Evolutionary conservation across 2,113 vertebrate genomes (phyloP).

Genomic region (Abramis brama): DNA sequence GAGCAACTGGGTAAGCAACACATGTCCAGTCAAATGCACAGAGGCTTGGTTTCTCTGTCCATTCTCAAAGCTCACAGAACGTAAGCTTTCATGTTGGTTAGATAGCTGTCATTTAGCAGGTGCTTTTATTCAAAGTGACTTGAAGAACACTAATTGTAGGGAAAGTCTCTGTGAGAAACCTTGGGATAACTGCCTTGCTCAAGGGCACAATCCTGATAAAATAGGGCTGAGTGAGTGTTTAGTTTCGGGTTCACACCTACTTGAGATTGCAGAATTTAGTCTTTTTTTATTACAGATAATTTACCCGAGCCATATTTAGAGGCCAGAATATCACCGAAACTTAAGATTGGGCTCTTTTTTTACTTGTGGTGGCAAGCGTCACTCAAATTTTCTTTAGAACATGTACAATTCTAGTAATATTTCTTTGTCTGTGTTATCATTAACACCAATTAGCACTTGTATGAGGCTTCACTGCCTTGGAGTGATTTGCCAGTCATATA

Average conservation of each 20-base stretch:
- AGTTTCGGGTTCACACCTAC: constrained; percentile 14
- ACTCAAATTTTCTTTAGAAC: not conserved
- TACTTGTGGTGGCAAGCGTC: too few relatives aligned
- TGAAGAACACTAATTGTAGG: constrained; percentile 7
- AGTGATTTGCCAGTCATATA: not conserved
- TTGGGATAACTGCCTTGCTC: constrained; percentile 21
- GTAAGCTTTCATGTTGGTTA: constrained; percentile 22
- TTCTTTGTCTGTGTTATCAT: not conserved
- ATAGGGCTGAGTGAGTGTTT: not conserved
- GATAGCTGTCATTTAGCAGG: constrained; percentile 11
- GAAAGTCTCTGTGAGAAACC: constrained; percentile 17
- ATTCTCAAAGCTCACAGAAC: not conserved
- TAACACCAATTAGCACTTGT: not conserved
- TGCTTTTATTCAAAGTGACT: constrained; percentile 31
- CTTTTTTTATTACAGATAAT: constrained; percentile 6
- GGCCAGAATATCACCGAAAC: not conserved
- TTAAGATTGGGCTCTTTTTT: too few relatives aligned
- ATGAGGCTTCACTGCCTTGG: not conserved
- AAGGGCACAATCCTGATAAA: constrained; percentile 34
- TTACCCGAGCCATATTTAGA: not conserved
- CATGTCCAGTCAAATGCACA: constrained; percentile 34
- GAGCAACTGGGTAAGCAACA: constrained; percentile 82
- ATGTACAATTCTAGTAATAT: not conserved
- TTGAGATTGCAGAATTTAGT: not conserved
- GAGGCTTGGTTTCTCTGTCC: not conserved